A percentile compares a stretch with the other conserved stretches of the same genome.
Evolutionary conservation across 2,888 invertebrate genomes (phyloP).

Genomic region (Belgica antarctica): DNA sequence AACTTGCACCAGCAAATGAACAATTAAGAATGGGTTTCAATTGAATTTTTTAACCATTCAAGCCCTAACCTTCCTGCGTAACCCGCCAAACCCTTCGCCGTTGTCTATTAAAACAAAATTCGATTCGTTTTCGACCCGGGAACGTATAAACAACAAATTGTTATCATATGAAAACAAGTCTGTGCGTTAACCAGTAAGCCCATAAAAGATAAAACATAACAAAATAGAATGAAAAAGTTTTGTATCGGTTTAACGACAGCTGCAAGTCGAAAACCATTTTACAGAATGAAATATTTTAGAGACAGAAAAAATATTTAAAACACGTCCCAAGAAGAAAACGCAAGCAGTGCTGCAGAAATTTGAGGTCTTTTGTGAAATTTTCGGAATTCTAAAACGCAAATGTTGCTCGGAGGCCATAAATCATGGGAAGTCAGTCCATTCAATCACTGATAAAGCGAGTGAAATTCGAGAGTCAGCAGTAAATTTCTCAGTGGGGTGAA

Average conservation of each 20-base stretch:
- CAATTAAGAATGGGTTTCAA: slow-evolving; percentile 9
- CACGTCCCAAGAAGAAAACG: neutral
- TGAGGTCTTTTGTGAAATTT: no score
- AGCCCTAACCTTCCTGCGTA: neutral
- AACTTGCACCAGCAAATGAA: no score
- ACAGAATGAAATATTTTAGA: neutral
- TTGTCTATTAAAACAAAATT: neutral
- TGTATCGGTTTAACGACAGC: slow-evolving; percentile 15
- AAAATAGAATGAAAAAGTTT: neutral
- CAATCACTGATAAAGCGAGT: no score
- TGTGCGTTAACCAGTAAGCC: slow-evolving; percentile 7
- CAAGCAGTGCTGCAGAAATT: neutral
- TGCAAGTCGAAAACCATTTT: neutral
- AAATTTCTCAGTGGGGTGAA: neutral
- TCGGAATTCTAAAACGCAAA: no score
- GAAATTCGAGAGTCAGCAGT: no score
- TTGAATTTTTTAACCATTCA: neutral
- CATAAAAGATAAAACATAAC: slow-evolving; percentile 15
- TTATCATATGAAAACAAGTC: slow-evolving; percentile 7
- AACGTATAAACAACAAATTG: slow-evolving; percentile 7
- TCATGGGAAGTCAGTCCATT: no score
- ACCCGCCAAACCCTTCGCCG: slow-evolving; percentile 1
- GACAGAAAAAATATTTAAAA: neutral
- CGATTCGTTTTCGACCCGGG: neutral
- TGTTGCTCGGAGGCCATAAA: no score